Percentiles rank a stretch among this genome's conserved stretches.
Evolutionary conservation across 2,113 vertebrate species (phyloP).

Genomic region (Mastomys coucha): DNA sequence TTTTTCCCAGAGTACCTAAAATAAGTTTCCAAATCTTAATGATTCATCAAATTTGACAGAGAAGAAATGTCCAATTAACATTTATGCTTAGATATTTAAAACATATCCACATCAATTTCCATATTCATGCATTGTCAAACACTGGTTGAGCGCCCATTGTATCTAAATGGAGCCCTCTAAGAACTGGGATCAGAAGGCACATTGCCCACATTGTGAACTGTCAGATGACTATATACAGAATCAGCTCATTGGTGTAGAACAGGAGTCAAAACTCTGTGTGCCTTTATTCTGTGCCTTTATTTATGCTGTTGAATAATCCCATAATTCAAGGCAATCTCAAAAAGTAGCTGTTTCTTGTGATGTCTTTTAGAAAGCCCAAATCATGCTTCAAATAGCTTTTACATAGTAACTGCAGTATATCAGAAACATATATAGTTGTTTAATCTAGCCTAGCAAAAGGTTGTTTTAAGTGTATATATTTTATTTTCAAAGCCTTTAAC

Average conservation of each 20-base stretch:
- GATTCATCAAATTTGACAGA: background rate
- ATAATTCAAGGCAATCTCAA: background rate
- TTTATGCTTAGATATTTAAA: background rate
- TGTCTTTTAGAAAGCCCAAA: background rate
- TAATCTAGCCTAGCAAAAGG: background rate
- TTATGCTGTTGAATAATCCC: background rate
- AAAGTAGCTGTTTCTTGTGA: background rate
- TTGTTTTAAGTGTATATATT: background rate
- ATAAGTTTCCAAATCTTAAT: background rate
- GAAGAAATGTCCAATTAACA: background rate
- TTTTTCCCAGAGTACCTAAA: background rate
- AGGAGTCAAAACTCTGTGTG: background rate
- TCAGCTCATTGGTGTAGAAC: too few species aligned
- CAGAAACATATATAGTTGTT: background rate
- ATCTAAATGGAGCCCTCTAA: background rate
- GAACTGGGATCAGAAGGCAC: background rate
- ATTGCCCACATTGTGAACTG: background rate
- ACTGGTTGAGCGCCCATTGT: too few species aligned
- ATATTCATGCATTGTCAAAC: background rate
- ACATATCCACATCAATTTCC: background rate
- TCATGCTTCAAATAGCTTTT: background rate
- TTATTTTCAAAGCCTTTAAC: background rate
- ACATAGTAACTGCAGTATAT: background rate
- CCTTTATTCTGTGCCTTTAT: fast-evolving
- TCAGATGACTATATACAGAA: background rate